Conservation (phyloP, 2,888 invertebrate genomes). For the Gymnoscelis rufifasciata region DNA sequence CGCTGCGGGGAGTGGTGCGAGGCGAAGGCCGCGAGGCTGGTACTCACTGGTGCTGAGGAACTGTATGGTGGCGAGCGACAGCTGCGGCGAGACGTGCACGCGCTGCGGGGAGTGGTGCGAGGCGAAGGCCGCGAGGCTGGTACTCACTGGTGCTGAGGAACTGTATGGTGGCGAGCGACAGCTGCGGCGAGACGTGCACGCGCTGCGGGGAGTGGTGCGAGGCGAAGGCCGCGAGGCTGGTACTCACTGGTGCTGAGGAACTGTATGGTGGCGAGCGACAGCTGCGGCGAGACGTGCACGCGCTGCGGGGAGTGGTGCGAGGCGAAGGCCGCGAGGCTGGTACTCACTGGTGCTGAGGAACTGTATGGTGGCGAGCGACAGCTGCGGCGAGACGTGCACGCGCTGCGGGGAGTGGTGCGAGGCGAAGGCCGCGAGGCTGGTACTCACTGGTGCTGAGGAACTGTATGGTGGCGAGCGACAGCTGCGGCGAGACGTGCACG, state of each 20-base stretch:
- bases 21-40: constrained; percentile 92
- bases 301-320: constrained; percentile 88
- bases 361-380: constrained; percentile 95
- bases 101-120: constrained; percentile 88
- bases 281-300: constrained; percentile 93
- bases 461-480: constrained; percentile 95
- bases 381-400: constrained; percentile 93
- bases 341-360: constrained; percentile 97
- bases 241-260: constrained; percentile 97
- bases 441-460: constrained; percentile 97
- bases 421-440: constrained; percentile 92
- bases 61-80: constrained; percentile 95
- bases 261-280: constrained; percentile 95
- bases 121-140: constrained; percentile 92
- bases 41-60: constrained; percentile 97
- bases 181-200: constrained; percentile 93
- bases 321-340: constrained; percentile 92
- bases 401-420: constrained; percentile 88
- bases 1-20: constrained; percentile 88
- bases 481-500: constrained; percentile 93
- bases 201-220: constrained; percentile 88
- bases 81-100: constrained; percentile 93
- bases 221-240: constrained; percentile 92
- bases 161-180: constrained; percentile 95
- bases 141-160: constrained; percentile 97